phyloP scores from a whole-genome alignment of 2,113 vertebrate species.

The Ageneiosus marmoratus region DNA sequence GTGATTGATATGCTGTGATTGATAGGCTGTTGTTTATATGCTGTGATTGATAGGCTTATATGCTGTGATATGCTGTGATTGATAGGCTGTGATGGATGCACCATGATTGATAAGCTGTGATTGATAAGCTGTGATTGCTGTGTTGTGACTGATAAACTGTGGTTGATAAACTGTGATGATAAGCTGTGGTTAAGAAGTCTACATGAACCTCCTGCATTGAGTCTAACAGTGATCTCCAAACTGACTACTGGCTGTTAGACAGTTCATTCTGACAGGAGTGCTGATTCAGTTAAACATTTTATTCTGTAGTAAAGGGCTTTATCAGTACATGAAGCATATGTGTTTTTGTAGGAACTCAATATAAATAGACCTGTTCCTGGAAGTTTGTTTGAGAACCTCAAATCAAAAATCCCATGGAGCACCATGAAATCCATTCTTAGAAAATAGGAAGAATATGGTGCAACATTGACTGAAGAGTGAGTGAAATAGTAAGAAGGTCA shows the following conservation, averaged over 20 bases:
- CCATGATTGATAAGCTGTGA: neutral
- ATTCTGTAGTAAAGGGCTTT: neutral
- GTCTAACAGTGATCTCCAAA: slow-evolving; percentile 7
- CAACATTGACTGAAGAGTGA: neutral
- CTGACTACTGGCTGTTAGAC: neutral
- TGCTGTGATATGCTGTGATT: neutral
- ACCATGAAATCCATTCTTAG: neutral
- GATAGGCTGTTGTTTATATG: neutral
- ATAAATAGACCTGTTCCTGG: neutral
- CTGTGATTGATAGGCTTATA: neutral
- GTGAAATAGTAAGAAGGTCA: neutral
- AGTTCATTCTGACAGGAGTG: neutral
- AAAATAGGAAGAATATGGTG: neutral
- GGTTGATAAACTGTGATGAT: neutral
- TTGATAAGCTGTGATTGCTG: slow-evolving; percentile 5
- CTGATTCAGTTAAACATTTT: neutral
- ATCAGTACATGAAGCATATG: neutral
- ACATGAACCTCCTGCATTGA: slow-evolving; percentile 59
- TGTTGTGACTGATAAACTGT: neutral
- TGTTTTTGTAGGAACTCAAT: neutral
- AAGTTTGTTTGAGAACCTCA: too few relatives aligned
- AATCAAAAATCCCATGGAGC: neutral
- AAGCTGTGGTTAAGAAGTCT: slow-evolving; percentile 20
- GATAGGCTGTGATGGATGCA: neutral
- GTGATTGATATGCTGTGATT: neutral